A percentile compares a stretch with the other conserved stretches of the same genome.
These are phyloP conservation scores for Lutra lutra DNA, from an alignment of 2,797 vertebrate species.

Conservation along the genomic window DNA sequence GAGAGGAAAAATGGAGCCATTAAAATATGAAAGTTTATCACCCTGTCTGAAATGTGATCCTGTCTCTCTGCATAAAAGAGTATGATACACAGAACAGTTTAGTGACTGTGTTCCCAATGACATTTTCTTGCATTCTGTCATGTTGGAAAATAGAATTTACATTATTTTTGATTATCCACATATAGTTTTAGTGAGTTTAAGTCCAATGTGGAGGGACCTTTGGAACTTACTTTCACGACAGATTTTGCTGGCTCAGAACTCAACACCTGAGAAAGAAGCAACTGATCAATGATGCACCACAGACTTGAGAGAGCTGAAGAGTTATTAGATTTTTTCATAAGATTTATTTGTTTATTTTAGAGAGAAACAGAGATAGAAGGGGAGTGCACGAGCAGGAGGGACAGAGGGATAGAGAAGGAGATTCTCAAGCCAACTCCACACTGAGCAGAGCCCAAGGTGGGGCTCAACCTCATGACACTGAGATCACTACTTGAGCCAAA, in stretches of 20 bases:
- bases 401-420: background rate
- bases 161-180: background rate
- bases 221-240: background rate
- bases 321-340: background rate
- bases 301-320: background rate
- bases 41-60: constrained; percentile 28
- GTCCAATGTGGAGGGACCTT: background rate
- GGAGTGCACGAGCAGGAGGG: background rate
- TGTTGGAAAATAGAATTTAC: background rate
- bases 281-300: background rate
- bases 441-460: background rate
- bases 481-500: background rate
- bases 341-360: background rate
- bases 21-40: constrained; percentile 59
- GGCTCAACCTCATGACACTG: background rate
- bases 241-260: background rate
- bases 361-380: background rate
- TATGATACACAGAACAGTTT: background rate
- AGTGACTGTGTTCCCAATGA: background rate
- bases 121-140: background rate
- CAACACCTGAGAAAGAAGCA: background rate
- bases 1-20: constrained; percentile 18
- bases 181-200: constrained; percentile 21
- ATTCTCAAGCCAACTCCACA: background rate
- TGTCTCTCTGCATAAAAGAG: background rate